These are phyloP conservation scores for Liopterus haemorrhoidalis DNA, from an alignment of 2,888 invertebrate species.

Conservation along the genomic window DNA sequence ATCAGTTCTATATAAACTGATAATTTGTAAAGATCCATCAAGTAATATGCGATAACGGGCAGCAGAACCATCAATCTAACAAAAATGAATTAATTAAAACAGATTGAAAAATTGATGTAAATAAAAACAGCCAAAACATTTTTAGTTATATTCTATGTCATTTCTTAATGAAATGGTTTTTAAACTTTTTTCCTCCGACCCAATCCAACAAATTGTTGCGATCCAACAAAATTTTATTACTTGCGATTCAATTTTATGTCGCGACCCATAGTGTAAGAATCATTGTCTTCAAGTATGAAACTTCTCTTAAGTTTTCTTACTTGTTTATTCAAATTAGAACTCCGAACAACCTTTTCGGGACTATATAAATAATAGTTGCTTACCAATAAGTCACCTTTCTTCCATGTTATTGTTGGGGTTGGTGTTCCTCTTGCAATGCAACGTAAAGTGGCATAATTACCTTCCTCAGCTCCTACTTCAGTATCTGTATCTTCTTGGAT, in stretches of 20 bases:
- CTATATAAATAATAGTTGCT: conserved; percentile 33
- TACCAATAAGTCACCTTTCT: conserved; percentile 64
- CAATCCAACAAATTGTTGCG: no score
- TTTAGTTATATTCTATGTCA: no score
- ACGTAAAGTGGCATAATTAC: conserved; percentile 64
- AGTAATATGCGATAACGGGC: conserved; percentile 66
- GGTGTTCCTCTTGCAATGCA: conserved; percentile 76
- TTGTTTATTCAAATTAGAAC: conserved; percentile 13
- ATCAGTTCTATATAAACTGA: conserved; percentile 72
- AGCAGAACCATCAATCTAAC: conserved; percentile 65
- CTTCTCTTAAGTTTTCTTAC: conserved; percentile 1
- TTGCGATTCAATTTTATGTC: no score
- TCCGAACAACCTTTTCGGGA: neutral
- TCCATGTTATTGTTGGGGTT: conserved; percentile 72
- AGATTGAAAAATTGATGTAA: neutral
- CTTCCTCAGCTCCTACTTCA: conserved; percentile 61
- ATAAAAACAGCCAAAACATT: neutral
- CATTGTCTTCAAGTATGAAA: no score
- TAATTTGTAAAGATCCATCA: conserved; percentile 76
- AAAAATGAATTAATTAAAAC: conserved; percentile 17
- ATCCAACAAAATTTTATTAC: no score
- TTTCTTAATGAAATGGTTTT: conserved; percentile 7
- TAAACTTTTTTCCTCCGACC: no score
- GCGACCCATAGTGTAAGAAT: no score
- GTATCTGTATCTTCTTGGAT: conserved; percentile 49